Percentiles rank a stretch among this genome's conserved stretches.
Conservation (phyloP, 2,797 vertebrate genomes). For the Sebastes umbrosus region DNA sequence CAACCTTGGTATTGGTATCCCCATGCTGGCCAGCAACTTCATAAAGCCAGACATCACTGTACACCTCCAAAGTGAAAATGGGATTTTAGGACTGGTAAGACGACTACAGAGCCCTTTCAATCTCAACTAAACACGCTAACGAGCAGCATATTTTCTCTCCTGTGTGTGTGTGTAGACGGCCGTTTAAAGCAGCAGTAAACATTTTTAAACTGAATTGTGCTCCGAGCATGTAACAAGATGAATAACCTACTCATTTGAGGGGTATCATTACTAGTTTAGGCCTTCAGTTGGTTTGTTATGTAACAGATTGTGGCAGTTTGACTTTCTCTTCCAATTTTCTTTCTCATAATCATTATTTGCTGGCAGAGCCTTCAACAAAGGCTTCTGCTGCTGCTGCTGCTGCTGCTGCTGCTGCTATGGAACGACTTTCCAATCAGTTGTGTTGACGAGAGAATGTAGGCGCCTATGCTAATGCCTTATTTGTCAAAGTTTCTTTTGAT, state of each 20-base stretch:
- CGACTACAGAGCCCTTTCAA: neutral
- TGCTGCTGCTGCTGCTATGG: constrained; percentile 21
- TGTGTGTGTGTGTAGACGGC: neutral
- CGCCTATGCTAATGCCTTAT: constrained; percentile 50
- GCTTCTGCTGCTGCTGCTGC: constrained; percentile 4
- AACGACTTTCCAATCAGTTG: constrained; percentile 42
- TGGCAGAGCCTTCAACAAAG: constrained; percentile 53
- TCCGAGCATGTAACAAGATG: constrained; percentile 8
- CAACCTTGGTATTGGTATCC: constrained; percentile 98
- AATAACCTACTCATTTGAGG: constrained; percentile 24
- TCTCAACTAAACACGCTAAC: constrained; percentile 20
- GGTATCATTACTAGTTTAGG: constrained; percentile 14
- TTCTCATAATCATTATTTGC: constrained; percentile 52
- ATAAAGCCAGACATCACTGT: constrained; percentile 95
- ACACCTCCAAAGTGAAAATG: constrained; percentile 98
- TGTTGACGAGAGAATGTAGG: constrained; percentile 55
- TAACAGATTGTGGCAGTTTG: constrained; percentile 46
- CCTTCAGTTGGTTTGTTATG: constrained; percentile 54
- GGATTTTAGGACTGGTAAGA: constrained; percentile 97
- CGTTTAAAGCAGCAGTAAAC: constrained; percentile 1
- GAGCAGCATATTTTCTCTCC: constrained; percentile 10
- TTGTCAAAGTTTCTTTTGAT: constrained; percentile 58
- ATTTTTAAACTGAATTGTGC: constrained; percentile 8
- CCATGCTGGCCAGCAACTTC: constrained; percentile 97
- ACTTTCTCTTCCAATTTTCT: constrained; percentile 43